Evolutionary conservation across 2,888 invertebrate genomes (phyloP).

Genomic region (Chaetoderma sp.): DNA sequence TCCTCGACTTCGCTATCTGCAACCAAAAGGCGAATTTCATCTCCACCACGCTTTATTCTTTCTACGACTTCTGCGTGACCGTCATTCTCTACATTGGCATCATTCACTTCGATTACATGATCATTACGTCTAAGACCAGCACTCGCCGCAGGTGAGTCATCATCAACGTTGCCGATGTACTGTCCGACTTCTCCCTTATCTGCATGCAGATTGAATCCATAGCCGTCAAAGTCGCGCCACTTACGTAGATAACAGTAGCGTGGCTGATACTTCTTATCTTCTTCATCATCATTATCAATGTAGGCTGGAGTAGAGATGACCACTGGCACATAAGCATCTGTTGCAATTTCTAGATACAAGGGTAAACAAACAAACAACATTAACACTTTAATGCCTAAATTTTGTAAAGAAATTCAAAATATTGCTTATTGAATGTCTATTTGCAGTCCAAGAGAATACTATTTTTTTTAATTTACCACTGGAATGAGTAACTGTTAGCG

Average conservation of each 20-base stretch:
- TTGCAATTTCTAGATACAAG: too few species aligned
- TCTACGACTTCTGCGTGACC: slow-evolving; percentile 92
- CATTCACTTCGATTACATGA: slow-evolving; percentile 83
- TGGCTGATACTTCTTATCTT: slow-evolving; percentile 63
- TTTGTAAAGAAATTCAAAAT: too few species aligned
- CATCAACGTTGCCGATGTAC: slow-evolving; percentile 94
- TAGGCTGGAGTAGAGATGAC: too few species aligned
- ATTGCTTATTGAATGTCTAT: too few species aligned
- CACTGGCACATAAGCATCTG: too few species aligned
- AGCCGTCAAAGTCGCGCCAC: slow-evolving; percentile 93
- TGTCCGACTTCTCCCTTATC: slow-evolving; percentile 95
- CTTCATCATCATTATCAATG: too few species aligned
- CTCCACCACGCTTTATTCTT: slow-evolving; percentile 85
- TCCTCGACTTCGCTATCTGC: slow-evolving; percentile 81
- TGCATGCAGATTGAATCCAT: slow-evolving; percentile 98
- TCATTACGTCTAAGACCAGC: slow-evolving; percentile 86
- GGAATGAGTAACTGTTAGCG: too few species aligned
- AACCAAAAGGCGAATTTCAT: slow-evolving; percentile 90
- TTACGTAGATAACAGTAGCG: slow-evolving; percentile 86
- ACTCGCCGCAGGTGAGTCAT: slow-evolving; percentile 69
- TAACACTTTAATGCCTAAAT: too few species aligned
- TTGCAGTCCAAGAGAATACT: too few species aligned
- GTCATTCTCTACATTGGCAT: slow-evolving; percentile 88
- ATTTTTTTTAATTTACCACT: too few species aligned
- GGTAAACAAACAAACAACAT: too few species aligned